Evolutionary conservation across 1,140 invertebrate genomes (phyloP).

Genomic region (Thaumatotibia leucotreta): DNA sequence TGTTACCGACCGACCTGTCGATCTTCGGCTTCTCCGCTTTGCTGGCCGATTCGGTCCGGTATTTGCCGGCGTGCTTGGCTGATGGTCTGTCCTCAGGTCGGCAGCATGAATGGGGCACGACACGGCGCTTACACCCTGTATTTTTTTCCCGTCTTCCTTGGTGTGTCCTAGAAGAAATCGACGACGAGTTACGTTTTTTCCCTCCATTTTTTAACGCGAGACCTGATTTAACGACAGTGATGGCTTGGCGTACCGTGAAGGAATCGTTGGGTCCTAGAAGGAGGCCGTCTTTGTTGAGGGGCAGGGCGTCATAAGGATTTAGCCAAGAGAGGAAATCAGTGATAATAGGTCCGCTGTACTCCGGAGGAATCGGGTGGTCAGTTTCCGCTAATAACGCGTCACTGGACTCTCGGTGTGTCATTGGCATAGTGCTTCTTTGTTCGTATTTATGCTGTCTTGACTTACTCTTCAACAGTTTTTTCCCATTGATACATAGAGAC

Average conservation of each 20-base stretch:
- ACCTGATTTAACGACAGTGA: conserved; percentile 68
- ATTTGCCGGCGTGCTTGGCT: conserved; percentile 43
- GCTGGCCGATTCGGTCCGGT: conserved; percentile 63
- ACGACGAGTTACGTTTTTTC: conserved; percentile 74
- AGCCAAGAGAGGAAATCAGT: conserved; percentile 72
- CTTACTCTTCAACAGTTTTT: conserved; percentile 66
- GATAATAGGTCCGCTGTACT: conserved; percentile 68
- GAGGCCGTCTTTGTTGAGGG: conserved; percentile 59
- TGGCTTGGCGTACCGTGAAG: conserved; percentile 69
- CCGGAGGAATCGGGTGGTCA: conserved; percentile 52
- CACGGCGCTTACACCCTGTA: conserved; percentile 51
- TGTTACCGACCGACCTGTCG: conserved; percentile 73
- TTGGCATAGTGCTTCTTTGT: conserved; percentile 34
- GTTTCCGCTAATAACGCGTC: conserved; percentile 34
- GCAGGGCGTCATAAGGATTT: conserved; percentile 62
- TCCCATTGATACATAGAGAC: conserved; percentile 85
- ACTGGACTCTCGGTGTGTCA: conserved; percentile 37
- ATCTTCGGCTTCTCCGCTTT: conserved; percentile 52
- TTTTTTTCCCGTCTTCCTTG: conserved; percentile 71
- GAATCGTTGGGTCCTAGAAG: conserved; percentile 54
- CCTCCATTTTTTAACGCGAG: conserved; percentile 50
- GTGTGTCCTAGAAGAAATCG: conserved; percentile 64
- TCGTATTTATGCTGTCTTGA: conserved; percentile 57
- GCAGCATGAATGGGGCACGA: conserved; percentile 63
- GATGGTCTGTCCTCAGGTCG: conserved; percentile 44